Percentiles rank a stretch among this genome's conserved stretches.
phyloP scores from a whole-genome alignment of 2,113 vertebrate species.

The Mormoops blainvillei region DNA sequence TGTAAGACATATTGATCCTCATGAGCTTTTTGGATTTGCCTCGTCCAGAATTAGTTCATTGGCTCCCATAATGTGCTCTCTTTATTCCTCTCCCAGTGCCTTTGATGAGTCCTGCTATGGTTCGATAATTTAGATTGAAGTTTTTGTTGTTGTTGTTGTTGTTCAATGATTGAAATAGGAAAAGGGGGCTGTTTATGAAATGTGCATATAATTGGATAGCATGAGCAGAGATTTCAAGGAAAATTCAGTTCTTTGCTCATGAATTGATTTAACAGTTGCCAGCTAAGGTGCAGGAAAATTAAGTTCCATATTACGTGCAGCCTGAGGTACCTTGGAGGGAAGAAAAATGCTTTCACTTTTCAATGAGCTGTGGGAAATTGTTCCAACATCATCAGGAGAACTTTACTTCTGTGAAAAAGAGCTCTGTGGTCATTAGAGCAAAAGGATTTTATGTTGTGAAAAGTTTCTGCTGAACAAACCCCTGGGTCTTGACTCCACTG shows the following conservation, averaged over 20 bases:
- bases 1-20: not conserved
- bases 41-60: not conserved
- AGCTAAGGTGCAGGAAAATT: slow-evolving; percentile 49
- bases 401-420: slow-evolving; percentile 57
- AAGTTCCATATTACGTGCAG: slow-evolving; percentile 20
- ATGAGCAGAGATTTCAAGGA: slow-evolving; percentile 24
- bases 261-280: slow-evolving; percentile 40
- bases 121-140: slow-evolving; percentile 13
- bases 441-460: slow-evolving; percentile 21
- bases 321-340: slow-evolving; percentile 32
- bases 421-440: slow-evolving; percentile 6
- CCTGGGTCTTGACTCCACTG: not conserved
- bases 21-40: not conserved
- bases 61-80: not conserved
- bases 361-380: slow-evolving; percentile 60
- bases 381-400: slow-evolving; percentile 41
- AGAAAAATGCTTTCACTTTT: slow-evolving; percentile 62
- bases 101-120: slow-evolving; percentile 44
- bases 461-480: not conserved
- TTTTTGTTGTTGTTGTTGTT: not conserved
- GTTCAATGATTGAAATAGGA: not conserved
- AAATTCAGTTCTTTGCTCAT: slow-evolving; percentile 7
- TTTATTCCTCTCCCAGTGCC: not conserved
- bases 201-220: not conserved
- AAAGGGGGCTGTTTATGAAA: slow-evolving; percentile 1